Evolutionary conservation across 2,113 vertebrate species (phyloP), one percentile per base, ranked within the genome.

Genomic region (Anser cygnoides): DNA sequence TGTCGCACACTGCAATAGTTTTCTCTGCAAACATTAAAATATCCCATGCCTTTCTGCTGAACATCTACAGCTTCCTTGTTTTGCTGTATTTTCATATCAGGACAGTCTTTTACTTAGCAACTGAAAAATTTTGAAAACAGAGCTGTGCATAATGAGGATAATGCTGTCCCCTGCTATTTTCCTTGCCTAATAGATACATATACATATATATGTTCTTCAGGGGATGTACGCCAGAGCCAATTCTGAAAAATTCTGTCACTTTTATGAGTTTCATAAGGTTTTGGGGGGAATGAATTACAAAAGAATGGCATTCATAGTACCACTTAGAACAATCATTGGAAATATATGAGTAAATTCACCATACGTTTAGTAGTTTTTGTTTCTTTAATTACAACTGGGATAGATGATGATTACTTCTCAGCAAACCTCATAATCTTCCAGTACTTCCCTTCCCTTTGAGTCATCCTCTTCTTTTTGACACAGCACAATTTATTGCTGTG

Each of bases 61-160:
- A 44, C 31, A 35, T 87, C 77, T 94, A 77, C 84, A 55, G 31
- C 84, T 96, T 82, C 74, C 86, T 89, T 83, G 11, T 73, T 91
- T 85, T 76, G 25, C 35, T 85, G 54, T 41, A n/a, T 87, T 94
- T 94, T 94, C 50, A 2, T 91, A 89, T 82, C 54, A 39, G 66
- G 66, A 49, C 89, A 66, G 76, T 72, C 37, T 84, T 91, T 90
- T 71, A 58, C 19, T 92, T 41, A 63, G 80, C 74, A 74, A 22
- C 74, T 46, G 70, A 96, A 73, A 86, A 82, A 35, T 83, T 75
- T 67, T 58, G 63, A 89, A 50, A 73, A 43, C 31, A 33, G 49
- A 87, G 74, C 16, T 87, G 6, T 65, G 65, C 29, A 73, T 33
- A 67, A 39, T 41, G 31, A 41, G 22, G 55, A 58, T 92, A 70